Base-by-base conservation (phyloP, 2,113 vertebrate genomes). In the Gopherus evgoodei region DNA sequence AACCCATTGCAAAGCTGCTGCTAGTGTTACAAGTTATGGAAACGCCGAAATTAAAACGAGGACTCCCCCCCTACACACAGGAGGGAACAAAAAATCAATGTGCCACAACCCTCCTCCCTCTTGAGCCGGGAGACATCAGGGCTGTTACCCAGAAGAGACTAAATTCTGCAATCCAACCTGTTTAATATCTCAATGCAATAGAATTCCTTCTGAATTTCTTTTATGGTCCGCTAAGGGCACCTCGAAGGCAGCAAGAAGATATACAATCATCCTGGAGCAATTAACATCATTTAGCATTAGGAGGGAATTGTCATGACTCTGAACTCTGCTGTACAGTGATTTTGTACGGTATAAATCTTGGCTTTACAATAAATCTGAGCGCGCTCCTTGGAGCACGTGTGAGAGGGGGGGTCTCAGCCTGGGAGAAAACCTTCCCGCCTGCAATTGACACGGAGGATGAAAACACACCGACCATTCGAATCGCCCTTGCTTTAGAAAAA, bases 201-300 rank as follows among this genome's bases (percentile, higher is more conserved):
- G 7, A 65, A 17, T 65, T 35, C 62, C 13, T 35, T n/a, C 14
- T n/a, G 62, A 8, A 35, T n/a, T 8, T 65, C 62, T 65, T n/a
- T 17, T 17, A 35, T 8, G 62, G 62, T 17, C 31, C 4, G 62
- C 31, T 19, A 6, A 27, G 54, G 75, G 29, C 44, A 72, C 8
- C 29, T 9, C 6, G 6, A 35, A 24, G 72, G 82, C 62, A 65
- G 62, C 62, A n/a, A 19, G 62, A 69, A 69, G 80, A 83, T 81
- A 83, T 54, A 89, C 79, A 53, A 31, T 89, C n/a, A 56, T 49
- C 78, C 19, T 59, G 78, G 62, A 87, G 65, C 62, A 87, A 87
- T 90, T 90, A 75, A 83, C 62, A 75, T 59, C 11, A 16, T 52
- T 86, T 49, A 59, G 62, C 65, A 75, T 91, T 90, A 76, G 65